A percentile compares a stretch with the other conserved stretches of the same genome.
Evolutionary conservation across 2,113 vertebrate species (phyloP).

Genomic region (Chaenogobius annularis): DNA sequence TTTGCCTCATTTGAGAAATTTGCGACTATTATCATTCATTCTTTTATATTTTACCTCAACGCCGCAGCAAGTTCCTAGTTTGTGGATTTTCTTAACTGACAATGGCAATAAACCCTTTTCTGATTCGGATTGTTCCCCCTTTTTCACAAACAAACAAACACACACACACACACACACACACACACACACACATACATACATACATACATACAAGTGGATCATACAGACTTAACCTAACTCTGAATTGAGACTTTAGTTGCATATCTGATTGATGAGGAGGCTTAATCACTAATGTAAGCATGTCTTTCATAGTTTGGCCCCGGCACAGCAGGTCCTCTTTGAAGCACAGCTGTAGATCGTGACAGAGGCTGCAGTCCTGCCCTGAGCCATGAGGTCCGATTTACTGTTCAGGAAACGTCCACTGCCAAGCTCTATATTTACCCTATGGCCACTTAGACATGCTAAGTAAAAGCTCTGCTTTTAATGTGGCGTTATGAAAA

Average conservation of each 20-base stretch:
- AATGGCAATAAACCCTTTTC: too few species aligned
- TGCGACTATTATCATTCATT: too few species aligned
- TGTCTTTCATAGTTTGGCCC: slow-evolving; percentile 48
- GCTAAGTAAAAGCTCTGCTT: slow-evolving; percentile 19
- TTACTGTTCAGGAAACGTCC: slow-evolving; percentile 42
- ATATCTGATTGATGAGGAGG: slow-evolving; percentile 14
- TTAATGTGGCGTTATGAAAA: slow-evolving; percentile 15
- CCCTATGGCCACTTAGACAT: slow-evolving; percentile 15
- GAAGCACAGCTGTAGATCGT: slow-evolving; percentile 74
- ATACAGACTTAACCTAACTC: not conserved
- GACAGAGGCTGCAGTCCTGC: slow-evolving; percentile 16
- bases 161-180: too few species aligned
- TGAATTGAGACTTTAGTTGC: not conserved
- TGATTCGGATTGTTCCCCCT: too few species aligned
- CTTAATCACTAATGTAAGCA: slow-evolving; percentile 61
- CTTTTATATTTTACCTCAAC: too few species aligned
- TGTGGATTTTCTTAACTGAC: too few species aligned
- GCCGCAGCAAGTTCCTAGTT: too few species aligned
- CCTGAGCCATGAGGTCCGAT: slow-evolving; percentile 38
- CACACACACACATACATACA: too few species aligned
- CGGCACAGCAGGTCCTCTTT: slow-evolving; percentile 71
- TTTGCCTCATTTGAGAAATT: too few species aligned
- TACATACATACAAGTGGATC: not conserved
- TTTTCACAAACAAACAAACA: too few species aligned
- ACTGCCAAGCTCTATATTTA: slow-evolving; percentile 25